phyloP scores from a whole-genome alignment of 2,113 vertebrate species.

The Pseudopodoces humilis region DNA sequence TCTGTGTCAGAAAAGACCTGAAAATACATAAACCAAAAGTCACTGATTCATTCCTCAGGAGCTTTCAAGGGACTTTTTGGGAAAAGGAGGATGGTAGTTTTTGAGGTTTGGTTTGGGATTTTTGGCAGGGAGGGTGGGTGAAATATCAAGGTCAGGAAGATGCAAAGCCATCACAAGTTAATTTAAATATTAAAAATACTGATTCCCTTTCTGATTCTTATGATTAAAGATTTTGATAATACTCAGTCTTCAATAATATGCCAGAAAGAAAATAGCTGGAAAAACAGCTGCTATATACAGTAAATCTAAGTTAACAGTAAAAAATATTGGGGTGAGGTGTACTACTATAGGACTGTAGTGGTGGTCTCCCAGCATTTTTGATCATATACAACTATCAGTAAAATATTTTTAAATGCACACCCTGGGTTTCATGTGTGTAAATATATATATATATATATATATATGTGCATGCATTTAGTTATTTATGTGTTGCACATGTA shows the following conservation, averaged over 20 bases:
- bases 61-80: neutral
- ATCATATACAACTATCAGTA: accelerated
- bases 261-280: neutral
- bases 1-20: neutral
- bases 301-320: neutral
- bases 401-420: neutral
- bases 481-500: neutral
- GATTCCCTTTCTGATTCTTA: neutral
- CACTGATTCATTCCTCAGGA: neutral
- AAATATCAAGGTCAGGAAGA: neutral
- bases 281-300: accelerated
- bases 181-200: neutral
- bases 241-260: neutral
- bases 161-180: accelerated
- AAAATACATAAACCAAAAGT: neutral
- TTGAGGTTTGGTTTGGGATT: neutral
- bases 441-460: neutral
- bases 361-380: neutral
- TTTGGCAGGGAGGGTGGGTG: neutral
- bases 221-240: neutral
- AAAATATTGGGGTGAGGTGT: neutral
- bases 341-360: neutral
- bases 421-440: accelerated
- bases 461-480: neutral
- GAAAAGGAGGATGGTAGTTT: neutral